These are phyloP conservation scores for Myotis myotis DNA, from an alignment of 2,797 vertebrate species.

Conservation along the genomic window DNA sequence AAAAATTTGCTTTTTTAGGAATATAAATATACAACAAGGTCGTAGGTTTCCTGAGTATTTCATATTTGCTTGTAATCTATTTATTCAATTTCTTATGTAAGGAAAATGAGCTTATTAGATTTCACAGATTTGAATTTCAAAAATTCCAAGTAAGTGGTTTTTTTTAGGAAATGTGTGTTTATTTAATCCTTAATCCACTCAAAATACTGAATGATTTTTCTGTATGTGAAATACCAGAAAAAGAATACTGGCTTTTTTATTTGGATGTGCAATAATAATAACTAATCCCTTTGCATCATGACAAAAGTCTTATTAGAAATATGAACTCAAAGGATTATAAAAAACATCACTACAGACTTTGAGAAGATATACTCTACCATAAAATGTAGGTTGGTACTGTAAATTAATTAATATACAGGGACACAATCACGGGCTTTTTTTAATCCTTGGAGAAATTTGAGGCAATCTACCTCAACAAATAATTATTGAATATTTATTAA, in stretches of 20 bases:
- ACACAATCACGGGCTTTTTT: not conserved
- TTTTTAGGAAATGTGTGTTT: not conserved
- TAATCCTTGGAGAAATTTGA: not conserved
- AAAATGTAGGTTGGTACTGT: not conserved
- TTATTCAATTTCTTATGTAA: not conserved
- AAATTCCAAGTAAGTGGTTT: not conserved
- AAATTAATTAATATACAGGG: not conserved
- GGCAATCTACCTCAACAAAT: not conserved
- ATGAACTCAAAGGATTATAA: not conserved
- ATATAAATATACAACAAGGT: not conserved
- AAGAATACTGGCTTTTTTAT: not conserved
- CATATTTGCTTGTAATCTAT: not conserved
- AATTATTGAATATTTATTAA: not conserved
- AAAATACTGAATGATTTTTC: not conserved
- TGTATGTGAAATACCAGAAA: not conserved
- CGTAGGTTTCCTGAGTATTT: not conserved
- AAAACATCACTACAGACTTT: not conserved
- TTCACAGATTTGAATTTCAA: not conserved
- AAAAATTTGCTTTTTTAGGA: not conserved
- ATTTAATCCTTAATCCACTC: slow-evolving; percentile 48
- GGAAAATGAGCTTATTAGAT: not conserved
- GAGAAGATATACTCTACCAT: not conserved
- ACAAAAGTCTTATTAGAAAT: not conserved
- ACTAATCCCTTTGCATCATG: not conserved
- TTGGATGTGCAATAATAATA: not conserved